Percentiles rank a stretch among this genome's conserved stretches.
Conservation (phyloP, 2,888 invertebrate species). For the Melieria picta region DNA sequence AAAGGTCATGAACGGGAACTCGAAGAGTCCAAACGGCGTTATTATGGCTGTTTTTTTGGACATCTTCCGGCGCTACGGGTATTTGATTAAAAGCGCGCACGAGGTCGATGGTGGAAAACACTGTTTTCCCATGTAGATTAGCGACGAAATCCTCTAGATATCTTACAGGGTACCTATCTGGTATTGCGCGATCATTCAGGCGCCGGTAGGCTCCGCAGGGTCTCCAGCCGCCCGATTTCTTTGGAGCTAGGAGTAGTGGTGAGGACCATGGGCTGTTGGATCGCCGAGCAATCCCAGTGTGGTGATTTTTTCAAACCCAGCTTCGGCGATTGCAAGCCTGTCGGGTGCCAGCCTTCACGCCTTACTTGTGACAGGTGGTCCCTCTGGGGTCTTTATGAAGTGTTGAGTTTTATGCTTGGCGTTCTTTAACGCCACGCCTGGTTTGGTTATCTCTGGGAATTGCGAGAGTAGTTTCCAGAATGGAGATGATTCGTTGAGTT, state of each 20-base stretch:
- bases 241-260: not conserved
- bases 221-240: conserved; percentile 5
- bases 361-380: conserved; percentile 4
- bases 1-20: not conserved
- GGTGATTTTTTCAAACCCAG: not conserved
- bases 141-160: conserved; percentile 11
- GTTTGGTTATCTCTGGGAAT: not conserved
- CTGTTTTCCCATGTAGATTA: not conserved
- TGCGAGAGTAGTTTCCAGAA: conserved; percentile 9
- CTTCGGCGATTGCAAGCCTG: not conserved
- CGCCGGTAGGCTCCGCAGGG: conserved; percentile 1
- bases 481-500: not conserved
- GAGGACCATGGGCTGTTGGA: not conserved
- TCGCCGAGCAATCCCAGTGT: not conserved
- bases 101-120: conserved; percentile 3
- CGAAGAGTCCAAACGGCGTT: conserved; percentile 5
- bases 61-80: conserved; percentile 5
- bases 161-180: conserved; percentile 4
- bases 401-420: not conserved
- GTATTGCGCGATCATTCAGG: not conserved
- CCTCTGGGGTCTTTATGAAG: not conserved
- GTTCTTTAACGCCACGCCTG: not conserved
- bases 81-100: not conserved
- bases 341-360: not conserved
- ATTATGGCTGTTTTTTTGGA: not conserved